A percentile compares a stretch with the other conserved stretches of the same genome.
Evolutionary conservation across 1,140 invertebrate species (phyloP).

Genomic region (Pseudomyrmex gracilis): DNA sequence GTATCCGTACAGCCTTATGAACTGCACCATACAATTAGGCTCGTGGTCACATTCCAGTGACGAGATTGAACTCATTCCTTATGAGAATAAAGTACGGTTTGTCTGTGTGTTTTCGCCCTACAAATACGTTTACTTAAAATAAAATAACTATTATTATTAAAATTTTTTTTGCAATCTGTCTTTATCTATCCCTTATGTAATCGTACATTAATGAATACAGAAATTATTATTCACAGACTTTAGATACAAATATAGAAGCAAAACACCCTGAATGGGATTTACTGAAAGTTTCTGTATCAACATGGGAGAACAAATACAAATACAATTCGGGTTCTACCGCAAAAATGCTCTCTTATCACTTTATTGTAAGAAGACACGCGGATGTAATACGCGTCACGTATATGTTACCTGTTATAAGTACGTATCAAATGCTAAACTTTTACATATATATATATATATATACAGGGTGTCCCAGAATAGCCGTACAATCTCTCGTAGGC

Average conservation of each 20-base stretch:
- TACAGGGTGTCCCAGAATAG: too few relatives aligned
- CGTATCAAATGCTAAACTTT: constrained; percentile 33
- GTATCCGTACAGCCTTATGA: constrained; percentile 81
- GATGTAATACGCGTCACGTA: constrained; percentile 74
- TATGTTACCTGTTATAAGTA: constrained; percentile 83
- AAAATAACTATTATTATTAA: too few relatives aligned
- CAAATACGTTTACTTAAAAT: neutral
- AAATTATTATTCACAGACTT: constrained; percentile 34
- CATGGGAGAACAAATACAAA: constrained; percentile 48
- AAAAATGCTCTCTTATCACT: constrained; percentile 79
- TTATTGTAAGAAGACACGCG: constrained; percentile 81
- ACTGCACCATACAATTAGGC: constrained; percentile 77
- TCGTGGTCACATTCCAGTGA: constrained; percentile 87
- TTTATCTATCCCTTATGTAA: neutral
- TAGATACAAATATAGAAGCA: constrained; percentile 61
- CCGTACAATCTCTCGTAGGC: too few relatives aligned
- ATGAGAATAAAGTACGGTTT: constrained; percentile 29
- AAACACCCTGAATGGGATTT: constrained; percentile 82
- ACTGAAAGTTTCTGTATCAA: constrained; percentile 62
- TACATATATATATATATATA: neutral
- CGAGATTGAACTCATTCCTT: constrained; percentile 81
- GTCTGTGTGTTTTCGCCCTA: neutral
- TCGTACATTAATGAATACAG: neutral
- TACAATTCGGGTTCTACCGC: constrained; percentile 77
- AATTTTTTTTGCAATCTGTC: neutral